These are phyloP conservation scores for Drosophila mimica DNA, from an alignment of 2,888 invertebrate species.

Conservation along the genomic window DNA sequence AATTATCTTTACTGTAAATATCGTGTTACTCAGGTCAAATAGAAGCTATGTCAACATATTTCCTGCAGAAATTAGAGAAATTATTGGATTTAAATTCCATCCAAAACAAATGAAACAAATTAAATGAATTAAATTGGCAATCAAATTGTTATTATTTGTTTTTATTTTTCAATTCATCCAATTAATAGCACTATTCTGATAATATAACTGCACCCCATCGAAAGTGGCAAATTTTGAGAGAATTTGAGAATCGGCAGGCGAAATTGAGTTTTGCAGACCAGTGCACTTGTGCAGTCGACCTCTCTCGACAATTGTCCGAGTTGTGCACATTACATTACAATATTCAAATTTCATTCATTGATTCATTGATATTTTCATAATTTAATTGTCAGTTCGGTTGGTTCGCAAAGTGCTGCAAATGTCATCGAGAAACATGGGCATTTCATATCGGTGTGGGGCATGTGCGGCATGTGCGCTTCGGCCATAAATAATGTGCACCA, in stretches of 20 bases:
- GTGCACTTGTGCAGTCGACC: background rate
- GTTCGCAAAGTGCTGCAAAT: conserved; percentile 9
- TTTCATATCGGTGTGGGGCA: background rate
- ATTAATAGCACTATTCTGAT: background rate
- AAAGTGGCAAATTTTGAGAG: background rate
- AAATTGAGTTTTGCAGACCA: background rate
- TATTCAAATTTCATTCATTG: conserved; percentile 12
- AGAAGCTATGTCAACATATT: background rate
- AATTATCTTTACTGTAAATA: background rate
- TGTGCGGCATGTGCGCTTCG: background rate
- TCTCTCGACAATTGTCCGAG: background rate
- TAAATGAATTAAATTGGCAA: background rate
- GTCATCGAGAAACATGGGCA: background rate
- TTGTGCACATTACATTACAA: background rate
- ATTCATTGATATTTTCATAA: background rate
- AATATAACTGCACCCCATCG: background rate
- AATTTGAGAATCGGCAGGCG: background rate
- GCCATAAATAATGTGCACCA: conserved; percentile 55
- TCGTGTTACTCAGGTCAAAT: background rate
- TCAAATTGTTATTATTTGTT: background rate
- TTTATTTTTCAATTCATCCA: background rate
- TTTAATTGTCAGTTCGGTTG: conserved; percentile 35
- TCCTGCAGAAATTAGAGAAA: background rate
- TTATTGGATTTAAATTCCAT: background rate
- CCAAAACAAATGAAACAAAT: no score